Base-by-base conservation (phyloP, 2,797 vertebrate species). In the Betta splendens region DNA sequence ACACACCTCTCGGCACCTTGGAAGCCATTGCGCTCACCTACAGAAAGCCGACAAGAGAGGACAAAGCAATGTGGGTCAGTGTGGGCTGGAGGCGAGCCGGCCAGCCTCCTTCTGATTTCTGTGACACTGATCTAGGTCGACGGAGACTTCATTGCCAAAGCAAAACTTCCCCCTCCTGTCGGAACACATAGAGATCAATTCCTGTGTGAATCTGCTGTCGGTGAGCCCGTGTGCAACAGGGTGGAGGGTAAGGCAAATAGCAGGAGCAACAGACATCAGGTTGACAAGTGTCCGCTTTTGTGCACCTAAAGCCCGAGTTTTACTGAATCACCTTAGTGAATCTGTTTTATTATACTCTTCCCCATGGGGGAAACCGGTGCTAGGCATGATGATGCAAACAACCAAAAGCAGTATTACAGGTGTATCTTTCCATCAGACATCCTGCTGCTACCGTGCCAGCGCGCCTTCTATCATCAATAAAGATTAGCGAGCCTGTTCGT, bases 1-100 rank as follows among this genome's bases (percentile, higher is more conserved):
- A 55, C 18, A 45, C 43, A 49, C 26, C 45, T 53, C 26, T 15
- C 20, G 51, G 45, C 31, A 66, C 66, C 37, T 61, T 59, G 43
- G 5, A 67, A 58, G 47, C 35, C 3, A 57, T 37, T 69, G 23
- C 66, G 44, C 51, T 49, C 45, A 71, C 49, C 56, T 72, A 44
- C 38, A 36, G 54, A 66, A 71, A 51, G 46, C 42, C 64, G 31
- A 77, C 54, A 62, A 68, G 44, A 39, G 15, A 67, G 31, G 70
- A 57, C 28, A n/a, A 38, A 68, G 49, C 29, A 70, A 85, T 79
- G 42, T 84, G 79, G 85, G 82, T 85, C 87, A 75, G 5, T 7
- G 26, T 47, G 57, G 54, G 71, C 79, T 77, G 5, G 5, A 48
- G 71, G 79, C 43, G 2, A 52, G 23, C 15, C 53, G 69, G 49